Base-by-base conservation (phyloP, 2,797 vertebrate genomes). In the Neostethus bicornis region DNA sequence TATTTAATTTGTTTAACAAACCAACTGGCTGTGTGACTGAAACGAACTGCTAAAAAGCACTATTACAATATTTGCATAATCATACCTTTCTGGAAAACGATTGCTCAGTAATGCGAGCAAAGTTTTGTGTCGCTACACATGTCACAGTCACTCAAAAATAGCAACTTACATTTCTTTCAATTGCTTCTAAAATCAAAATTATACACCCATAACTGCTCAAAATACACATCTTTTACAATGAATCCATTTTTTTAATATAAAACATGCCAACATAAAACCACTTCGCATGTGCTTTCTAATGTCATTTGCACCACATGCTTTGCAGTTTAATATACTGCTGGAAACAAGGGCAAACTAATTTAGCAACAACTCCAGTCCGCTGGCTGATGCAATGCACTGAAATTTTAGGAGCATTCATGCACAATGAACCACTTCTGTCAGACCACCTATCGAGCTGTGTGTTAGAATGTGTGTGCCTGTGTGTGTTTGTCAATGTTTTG, bases 361-460 rank as follows among this genome's bases (percentile, higher is more conserved):
- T 78, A 75, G 78, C 74, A 81, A 77, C 85, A 85, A 80, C 76
- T 77, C n/a, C 71, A 75, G 73, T 84, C 66, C 79, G 72, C 72
- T 77, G 80, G 80, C 83, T 92, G 91, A 92, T 90, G 90, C 88
- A 92, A 92, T 68, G 61, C 61, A 41, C 53, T 79, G 90, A 90
- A 90, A 91, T 88, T 85, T 86, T 75, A 64, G 83, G 72, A 61
- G 81, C 79, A 84, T 81, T 83, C 80, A 84, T 80, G 81, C 82
- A 81, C 87, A 88, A 86, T 84, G 84, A 90, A 86, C 77, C 83
- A 82, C 83, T 83, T 84, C 75, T 85, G 77, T 82, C 79, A 79
- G 80, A 83, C 85, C 83, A 87, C 85, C 85, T 85, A 83, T 83
- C 67, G 85, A 70, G 85, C 56, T 56, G 58, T 65, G 66, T 50